A percentile compares a stretch with the other conserved stretches of the same genome.
Evolutionary conservation across 2,113 vertebrate species (phyloP).

Genomic region (Cavia porcellus): DNA sequence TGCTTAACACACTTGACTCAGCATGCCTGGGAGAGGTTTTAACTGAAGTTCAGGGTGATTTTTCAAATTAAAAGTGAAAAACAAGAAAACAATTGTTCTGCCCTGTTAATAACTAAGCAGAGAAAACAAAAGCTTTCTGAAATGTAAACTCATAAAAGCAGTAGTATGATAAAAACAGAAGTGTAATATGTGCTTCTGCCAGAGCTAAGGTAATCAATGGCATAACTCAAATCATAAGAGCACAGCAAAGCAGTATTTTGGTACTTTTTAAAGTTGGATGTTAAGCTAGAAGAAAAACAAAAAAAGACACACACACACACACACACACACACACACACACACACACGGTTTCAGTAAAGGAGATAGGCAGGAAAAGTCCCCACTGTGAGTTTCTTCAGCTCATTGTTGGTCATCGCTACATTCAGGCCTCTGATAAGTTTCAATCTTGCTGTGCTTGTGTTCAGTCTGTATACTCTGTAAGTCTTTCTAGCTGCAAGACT

Average conservation of each 20-base stretch:
- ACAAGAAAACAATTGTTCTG: constrained; percentile 68
- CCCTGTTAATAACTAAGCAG: neutral
- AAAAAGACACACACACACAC: neutral
- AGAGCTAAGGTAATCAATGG: neutral
- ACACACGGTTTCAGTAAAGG: neutral
- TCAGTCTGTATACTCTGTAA: neutral
- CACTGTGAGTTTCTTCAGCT: neutral
- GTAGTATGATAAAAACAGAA: neutral
- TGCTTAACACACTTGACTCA: constrained; percentile 47
- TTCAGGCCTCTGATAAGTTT: neutral
- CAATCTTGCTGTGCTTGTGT: neutral
- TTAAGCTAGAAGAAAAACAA: neutral
- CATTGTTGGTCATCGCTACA: neutral
- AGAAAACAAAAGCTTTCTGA: constrained; percentile 67
- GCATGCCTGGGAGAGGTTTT: constrained; percentile 31
- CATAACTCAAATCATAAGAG: neutral
- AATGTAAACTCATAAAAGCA: neutral
- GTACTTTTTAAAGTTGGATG: neutral
- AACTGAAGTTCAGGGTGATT: neutral
- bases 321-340: neutral
- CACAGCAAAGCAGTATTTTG: neutral
- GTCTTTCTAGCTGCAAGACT: neutral
- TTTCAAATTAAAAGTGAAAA: constrained; percentile 68
- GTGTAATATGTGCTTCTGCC: neutral
- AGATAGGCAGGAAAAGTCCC: neutral